phyloP scores from a whole-genome alignment of 2,888 invertebrate genomes.

The Lasius fuliginosus region DNA sequence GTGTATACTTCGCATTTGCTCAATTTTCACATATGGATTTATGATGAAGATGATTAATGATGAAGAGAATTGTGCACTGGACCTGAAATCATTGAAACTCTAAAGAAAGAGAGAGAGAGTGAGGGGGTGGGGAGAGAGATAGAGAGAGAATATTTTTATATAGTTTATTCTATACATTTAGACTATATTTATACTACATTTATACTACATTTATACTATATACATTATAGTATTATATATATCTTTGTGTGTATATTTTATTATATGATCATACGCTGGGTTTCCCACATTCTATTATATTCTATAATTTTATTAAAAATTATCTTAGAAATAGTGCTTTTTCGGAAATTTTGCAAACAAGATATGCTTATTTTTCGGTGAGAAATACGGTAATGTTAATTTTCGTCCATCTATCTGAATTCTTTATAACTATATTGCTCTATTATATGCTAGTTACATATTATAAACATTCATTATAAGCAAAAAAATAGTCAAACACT shows the following conservation, averaged over 20 bases:
- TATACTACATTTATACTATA: not conserved
- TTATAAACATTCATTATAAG: too few relatives aligned
- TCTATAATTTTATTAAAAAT: too few relatives aligned
- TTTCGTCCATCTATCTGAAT: too few relatives aligned
- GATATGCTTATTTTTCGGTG: too few relatives aligned
- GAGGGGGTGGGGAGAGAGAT: too few relatives aligned
- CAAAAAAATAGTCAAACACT: too few relatives aligned
- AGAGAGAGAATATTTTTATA: not conserved
- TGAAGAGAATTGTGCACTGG: not conserved
- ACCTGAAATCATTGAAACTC: not conserved
- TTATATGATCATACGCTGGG: not conserved
- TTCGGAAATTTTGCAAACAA: too few relatives aligned
- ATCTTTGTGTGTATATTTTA: not conserved
- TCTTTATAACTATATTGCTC: too few relatives aligned
- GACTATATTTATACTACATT: not conserved
- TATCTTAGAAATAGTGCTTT: too few relatives aligned
- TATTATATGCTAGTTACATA: too few relatives aligned
- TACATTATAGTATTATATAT: not conserved
- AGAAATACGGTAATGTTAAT: too few relatives aligned
- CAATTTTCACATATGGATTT: not conserved
- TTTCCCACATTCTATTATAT: too few relatives aligned
- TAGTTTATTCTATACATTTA: not conserved
- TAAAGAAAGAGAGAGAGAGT: not conserved
- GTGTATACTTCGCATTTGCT: constrained; percentile 40
- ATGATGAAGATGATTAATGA: not conserved